Base-by-base conservation (phyloP, 2,888 invertebrate genomes). In the Ornithoptera priamus region DNA sequence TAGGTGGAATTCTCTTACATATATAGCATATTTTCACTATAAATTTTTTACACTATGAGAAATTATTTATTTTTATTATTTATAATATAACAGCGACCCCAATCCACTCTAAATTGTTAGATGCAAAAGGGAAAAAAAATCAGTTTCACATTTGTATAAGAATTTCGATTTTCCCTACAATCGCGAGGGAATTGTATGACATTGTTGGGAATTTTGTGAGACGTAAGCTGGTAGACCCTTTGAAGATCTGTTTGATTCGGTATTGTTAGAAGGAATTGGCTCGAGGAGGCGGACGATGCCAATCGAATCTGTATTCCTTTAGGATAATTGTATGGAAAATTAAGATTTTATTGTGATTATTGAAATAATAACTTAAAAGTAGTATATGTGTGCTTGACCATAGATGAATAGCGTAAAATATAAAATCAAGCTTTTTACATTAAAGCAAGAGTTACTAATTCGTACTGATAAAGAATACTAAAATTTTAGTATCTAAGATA, bases 141-240 rank as follows among this genome's bases (percentile, higher is more conserved):
- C 81, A 80, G 78, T 78, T n/a, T 73, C 76, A 77, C 81, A 80
- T 82, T 83, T 80, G 82, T 81, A 83, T 80, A 78, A 78, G 75
- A 74, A 74, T 71, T 72, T 71, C 72, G 71, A 73, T 70, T 75
- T 73, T 75, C 73, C 75, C 76, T 73, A 81, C 83, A 83, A 84
- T 86, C 80, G 84, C 79, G 30, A 76, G 84, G 79, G 82, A 85
- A 87, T 85, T 84, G 85, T 83, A 78, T 76, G 76, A 77, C 73
- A 80, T 85, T 83, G 82, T 71, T 75, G 76, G 73, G 79, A 79
- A 79, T 77, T 77, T 79, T 78, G 76, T 81, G 78, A 78, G 77
- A 53, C 53, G 76, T 76, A 70, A 69, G 71, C 65, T 62, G 58
- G 58, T 69, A 62, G 65, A 66, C 61, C 57, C 53, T 70, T 70